These are phyloP conservation scores for Elgaria multicarinata DNA, from an alignment of 2,113 vertebrate genomes.

Conservation along the genomic window DNA sequence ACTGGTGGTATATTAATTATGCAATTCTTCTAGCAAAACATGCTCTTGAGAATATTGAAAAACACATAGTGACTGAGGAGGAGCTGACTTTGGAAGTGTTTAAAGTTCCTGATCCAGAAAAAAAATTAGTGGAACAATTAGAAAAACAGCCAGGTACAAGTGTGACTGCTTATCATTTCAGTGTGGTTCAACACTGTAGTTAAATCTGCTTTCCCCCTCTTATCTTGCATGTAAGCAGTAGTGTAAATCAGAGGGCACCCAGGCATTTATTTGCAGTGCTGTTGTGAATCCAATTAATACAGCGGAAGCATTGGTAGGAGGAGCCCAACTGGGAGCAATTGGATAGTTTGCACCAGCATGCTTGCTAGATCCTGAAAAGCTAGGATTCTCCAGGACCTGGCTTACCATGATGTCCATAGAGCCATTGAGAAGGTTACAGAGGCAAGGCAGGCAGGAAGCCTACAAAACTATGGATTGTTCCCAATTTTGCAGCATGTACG, in stretches of 20 bases:
- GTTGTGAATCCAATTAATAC: slow-evolving; percentile 62
- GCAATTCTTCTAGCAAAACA: slow-evolving; percentile 65
- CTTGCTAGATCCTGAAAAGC: too few species aligned
- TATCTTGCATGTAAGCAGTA: neutral
- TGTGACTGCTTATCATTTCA: accelerated
- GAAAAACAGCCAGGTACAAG: slow-evolving; percentile 51
- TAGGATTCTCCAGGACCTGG: too few species aligned
- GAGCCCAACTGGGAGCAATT: too few species aligned
- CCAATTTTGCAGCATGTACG: neutral
- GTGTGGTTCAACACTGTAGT: neutral
- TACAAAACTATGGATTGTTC: neutral
- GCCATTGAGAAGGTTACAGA: too few species aligned
- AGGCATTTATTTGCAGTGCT: slow-evolving; percentile 49
- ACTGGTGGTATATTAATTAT: slow-evolving; percentile 9
- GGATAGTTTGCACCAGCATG: too few species aligned
- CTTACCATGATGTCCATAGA: neutral
- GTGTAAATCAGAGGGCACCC: slow-evolving; percentile 35
- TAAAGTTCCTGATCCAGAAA: slow-evolving; percentile 54
- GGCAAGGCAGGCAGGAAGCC: neutral
- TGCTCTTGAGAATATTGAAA: slow-evolving; percentile 58
- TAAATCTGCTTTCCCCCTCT: neutral
- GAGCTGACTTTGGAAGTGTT: slow-evolving; percentile 64
- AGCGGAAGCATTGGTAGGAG: slow-evolving; percentile 31
- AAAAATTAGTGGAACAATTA: slow-evolving; percentile 39
- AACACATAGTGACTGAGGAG: slow-evolving; percentile 66